A percentile compares a stretch with the other conserved stretches of the same genome.
Evolutionary conservation across 2,113 vertebrate genomes (phyloP).

Genomic region (Rhinopomastus cyanomelas): DNA sequence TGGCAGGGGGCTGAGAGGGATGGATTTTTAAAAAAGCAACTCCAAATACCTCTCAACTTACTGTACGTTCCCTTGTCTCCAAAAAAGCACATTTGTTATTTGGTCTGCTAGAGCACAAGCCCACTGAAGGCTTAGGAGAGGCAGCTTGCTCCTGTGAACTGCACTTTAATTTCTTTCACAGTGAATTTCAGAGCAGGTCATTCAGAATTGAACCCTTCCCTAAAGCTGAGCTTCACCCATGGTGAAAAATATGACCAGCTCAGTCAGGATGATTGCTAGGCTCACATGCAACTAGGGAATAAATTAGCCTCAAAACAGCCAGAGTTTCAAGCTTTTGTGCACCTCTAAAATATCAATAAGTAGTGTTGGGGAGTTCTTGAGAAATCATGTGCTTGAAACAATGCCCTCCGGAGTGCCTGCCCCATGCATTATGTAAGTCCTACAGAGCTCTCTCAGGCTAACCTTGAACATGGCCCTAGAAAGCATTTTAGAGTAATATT

Average conservation of each 20-base stretch:
- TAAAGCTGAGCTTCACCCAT: conserved; percentile 38
- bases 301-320: conserved; percentile 57
- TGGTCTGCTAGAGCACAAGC: not conserved
- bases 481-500: conserved; percentile 1
- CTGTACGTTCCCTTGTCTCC: not conserved
- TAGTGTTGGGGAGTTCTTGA: conserved; percentile 12
- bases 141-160: conserved; percentile 8
- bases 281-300: conserved; percentile 43
- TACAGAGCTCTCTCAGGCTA: not conserved
- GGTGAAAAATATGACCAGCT: not conserved
- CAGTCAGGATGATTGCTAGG: conserved; percentile 23
- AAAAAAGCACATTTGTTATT: conserved; percentile 23
- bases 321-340: conserved; percentile 28
- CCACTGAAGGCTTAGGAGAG: conserved; percentile 7
- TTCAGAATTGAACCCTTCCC: conserved; percentile 13
- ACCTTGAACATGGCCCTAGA: not conserved
- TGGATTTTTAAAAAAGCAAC: not conserved
- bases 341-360: conserved; percentile 59
- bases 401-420: not conserved
- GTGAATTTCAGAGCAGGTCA: conserved; percentile 20
- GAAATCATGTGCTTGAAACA: conserved; percentile 48
- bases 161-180: conserved; percentile 45
- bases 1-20: not conserved
- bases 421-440: not conserved
- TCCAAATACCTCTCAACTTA: conserved; percentile 31